phyloP scores from a whole-genome alignment of 2,888 invertebrate species.

The Miltochrista miniata region DNA sequence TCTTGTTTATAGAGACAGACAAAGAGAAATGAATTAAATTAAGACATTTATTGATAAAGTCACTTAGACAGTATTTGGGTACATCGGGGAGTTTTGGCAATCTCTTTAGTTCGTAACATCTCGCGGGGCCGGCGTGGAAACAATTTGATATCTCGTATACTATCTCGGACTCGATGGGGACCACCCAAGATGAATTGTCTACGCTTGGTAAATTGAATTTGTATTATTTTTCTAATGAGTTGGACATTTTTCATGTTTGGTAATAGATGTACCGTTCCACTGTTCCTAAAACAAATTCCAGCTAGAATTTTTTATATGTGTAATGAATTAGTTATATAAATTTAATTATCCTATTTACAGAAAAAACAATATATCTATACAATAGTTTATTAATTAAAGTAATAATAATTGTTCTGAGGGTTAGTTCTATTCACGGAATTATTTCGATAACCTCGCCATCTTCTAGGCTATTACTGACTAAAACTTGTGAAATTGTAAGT shows the following conservation, averaged over 20 bases:
- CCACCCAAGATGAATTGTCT: constrained; percentile 34
- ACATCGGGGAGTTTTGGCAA: constrained; percentile 51
- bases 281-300: too few species aligned
- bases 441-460: too few species aligned
- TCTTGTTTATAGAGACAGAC: constrained; percentile 49
- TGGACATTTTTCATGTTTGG: background rate
- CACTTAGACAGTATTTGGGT: constrained; percentile 43
- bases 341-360: too few species aligned
- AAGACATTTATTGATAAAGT: constrained; percentile 61
- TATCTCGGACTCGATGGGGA: constrained; percentile 18
- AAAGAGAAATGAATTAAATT: constrained; percentile 66
- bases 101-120: constrained; percentile 28
- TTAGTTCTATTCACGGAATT: too few species aligned
- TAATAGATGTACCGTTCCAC: too few species aligned
- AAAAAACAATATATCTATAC: too few species aligned
- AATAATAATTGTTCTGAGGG: too few species aligned
- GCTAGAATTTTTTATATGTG: too few species aligned
- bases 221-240: background rate
- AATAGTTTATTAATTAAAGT: too few species aligned
- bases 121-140: background rate
- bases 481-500: too few species aligned
- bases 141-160: background rate
- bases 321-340: too few species aligned
- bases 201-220: constrained; percentile 19
- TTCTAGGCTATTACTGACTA: too few species aligned